Evolutionary conservation across 2,888 invertebrate genomes (phyloP).

Genomic region (Gortyna flavago): DNA sequence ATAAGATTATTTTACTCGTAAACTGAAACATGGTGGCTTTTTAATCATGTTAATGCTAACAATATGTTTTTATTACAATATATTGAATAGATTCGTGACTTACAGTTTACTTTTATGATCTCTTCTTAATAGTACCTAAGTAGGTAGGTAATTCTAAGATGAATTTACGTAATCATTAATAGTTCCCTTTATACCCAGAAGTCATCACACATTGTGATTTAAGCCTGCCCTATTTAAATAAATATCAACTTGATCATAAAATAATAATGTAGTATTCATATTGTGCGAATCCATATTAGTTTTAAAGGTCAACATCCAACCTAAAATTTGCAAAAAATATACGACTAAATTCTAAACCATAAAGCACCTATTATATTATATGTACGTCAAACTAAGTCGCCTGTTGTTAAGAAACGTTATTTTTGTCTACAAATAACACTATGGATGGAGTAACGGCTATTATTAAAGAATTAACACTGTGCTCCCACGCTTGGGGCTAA

Average conservation of each 20-base stretch:
- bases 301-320: constrained; percentile 29
- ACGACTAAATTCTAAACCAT: constrained; percentile 27
- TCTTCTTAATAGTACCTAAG: no score
- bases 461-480: constrained; percentile 66
- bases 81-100: not conserved
- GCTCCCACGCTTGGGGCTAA: constrained; percentile 67
- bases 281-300: constrained; percentile 7
- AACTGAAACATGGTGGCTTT: constrained; percentile 3
- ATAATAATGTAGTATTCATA: constrained; percentile 14
- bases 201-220: constrained; percentile 5
- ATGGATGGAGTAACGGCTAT: constrained; percentile 67
- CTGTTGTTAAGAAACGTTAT: constrained; percentile 47
- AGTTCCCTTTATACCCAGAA: constrained; percentile 2
- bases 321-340: constrained; percentile 14
- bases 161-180: not conserved
- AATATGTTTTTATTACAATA: constrained; percentile 14
- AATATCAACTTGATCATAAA: constrained; percentile 24
- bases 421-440: constrained; percentile 66
- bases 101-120: not conserved
- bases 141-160: not conserved
- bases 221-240: constrained; percentile 3
- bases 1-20: not conserved
- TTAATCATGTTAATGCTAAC: not conserved
- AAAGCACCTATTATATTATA: constrained; percentile 46
- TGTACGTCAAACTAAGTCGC: constrained; percentile 18